phyloP scores from a whole-genome alignment of 2,888 invertebrate genomes.

The Glyphotaelius pellucidus region DNA sequence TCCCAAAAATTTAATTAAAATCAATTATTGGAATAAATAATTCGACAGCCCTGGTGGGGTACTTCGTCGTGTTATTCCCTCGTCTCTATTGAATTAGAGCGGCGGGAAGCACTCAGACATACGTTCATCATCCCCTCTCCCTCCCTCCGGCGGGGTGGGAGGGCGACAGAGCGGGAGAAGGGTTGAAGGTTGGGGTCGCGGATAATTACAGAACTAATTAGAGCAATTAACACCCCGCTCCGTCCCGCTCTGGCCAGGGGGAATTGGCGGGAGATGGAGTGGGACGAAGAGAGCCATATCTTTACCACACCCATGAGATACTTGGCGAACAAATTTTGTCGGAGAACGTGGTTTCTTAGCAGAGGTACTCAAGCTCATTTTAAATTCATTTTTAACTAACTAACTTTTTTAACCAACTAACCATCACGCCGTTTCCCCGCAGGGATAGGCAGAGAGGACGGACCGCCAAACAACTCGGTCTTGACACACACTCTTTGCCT shows the following conservation, averaged over 20 bases:
- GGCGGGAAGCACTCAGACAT: constrained; percentile 42
- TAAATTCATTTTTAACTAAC: neutral
- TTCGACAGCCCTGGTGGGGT: constrained; percentile 15
- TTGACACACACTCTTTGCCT: too few relatives aligned
- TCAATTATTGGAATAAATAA: neutral
- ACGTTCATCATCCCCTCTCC: constrained; percentile 28
- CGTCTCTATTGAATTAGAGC: constrained; percentile 56
- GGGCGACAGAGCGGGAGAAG: constrained; percentile 40
- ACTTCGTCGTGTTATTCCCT: constrained; percentile 30
- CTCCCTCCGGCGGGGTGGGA: constrained; percentile 5
- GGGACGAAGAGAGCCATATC: constrained; percentile 47
- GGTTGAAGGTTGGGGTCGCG: constrained; percentile 70
- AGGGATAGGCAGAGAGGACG: too few relatives aligned
- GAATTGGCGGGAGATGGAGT: constrained; percentile 65
- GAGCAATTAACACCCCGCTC: constrained; percentile 76
- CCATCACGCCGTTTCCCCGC: too few relatives aligned
- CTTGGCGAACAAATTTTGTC: constrained; percentile 43
- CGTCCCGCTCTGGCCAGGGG: constrained; percentile 67
- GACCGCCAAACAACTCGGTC: too few relatives aligned
- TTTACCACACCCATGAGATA: constrained; percentile 48
- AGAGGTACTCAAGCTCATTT: neutral
- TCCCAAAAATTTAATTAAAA: neutral
- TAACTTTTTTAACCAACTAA: neutral
- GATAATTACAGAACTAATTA: constrained; percentile 79
- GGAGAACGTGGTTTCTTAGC: constrained; percentile 33